Percentiles rank a stretch among this genome's conserved stretches.
These are phyloP conservation scores for Burhinus oedicnemus DNA, from an alignment of 2,113 vertebrate species.

Conservation along the genomic window DNA sequence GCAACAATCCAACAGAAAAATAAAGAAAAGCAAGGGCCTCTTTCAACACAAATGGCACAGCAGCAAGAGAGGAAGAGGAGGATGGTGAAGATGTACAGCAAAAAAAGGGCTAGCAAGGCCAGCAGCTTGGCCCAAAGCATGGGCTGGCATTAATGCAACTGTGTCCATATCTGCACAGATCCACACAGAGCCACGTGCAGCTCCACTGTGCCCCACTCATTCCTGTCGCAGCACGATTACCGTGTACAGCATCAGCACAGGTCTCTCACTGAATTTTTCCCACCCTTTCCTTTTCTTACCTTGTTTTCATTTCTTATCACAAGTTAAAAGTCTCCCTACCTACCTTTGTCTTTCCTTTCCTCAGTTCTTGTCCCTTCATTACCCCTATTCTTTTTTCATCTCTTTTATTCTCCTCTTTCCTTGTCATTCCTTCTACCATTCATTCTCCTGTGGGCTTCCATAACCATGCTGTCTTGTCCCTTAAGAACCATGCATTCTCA, in stretches of 20 bases:
- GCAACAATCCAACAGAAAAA: background rate
- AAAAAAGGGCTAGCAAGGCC: background rate
- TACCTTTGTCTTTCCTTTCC: background rate
- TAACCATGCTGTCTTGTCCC: background rate
- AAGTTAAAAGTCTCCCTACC: background rate
- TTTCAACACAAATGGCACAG: background rate
- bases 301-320: background rate
- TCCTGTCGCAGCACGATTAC: fast-evolving
- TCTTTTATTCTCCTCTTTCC: background rate
- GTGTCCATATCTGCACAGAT: background rate
- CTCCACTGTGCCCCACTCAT: background rate
- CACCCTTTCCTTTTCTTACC: background rate
- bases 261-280: background rate
- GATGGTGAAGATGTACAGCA: background rate
- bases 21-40: background rate
- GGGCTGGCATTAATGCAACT: background rate
- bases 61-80: background rate
- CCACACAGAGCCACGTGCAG: background rate
- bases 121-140: background rate
- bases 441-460: background rate
- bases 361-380: background rate
- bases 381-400: background rate
- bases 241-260: background rate
- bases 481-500: fast-evolving
- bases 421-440: background rate